Percentiles rank a stretch among this genome's conserved stretches.
Conservation (phyloP, 2,797 vertebrate genomes). For the Channa striata region DNA sequence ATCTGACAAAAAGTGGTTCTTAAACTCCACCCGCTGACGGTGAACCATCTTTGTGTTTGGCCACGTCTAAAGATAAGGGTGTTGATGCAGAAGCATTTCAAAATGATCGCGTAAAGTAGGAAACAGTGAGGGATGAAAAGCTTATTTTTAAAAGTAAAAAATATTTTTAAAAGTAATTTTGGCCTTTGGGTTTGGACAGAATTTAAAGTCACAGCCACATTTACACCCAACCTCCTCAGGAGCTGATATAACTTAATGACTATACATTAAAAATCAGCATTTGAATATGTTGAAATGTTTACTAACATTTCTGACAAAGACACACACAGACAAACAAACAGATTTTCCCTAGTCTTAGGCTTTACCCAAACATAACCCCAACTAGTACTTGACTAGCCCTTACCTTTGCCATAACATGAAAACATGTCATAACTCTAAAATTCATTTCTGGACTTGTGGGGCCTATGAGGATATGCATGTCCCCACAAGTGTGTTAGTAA, state of each 20-base stretch:
- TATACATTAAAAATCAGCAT: neutral
- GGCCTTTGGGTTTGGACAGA: constrained; percentile 10
- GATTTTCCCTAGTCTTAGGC: too few relatives aligned
- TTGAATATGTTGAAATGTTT: constrained; percentile 1
- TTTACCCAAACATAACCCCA: too few relatives aligned
- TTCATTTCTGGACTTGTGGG: too few relatives aligned
- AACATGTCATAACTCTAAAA: too few relatives aligned
- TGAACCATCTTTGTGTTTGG: neutral
- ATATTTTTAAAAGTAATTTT: neutral
- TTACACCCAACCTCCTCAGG: too few relatives aligned
- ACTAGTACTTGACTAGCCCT: too few relatives aligned
- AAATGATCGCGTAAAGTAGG: neutral
- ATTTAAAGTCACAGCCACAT: neutral
- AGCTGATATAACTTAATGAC: neutral
- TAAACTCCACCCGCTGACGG: neutral
- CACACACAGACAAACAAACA: constrained; percentile 8
- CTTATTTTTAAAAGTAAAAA: neutral
- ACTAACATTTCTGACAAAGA: neutral
- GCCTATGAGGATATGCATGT: too few relatives aligned
- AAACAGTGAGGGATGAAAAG: too few relatives aligned
- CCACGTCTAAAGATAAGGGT: too few relatives aligned
- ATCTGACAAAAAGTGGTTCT: neutral
- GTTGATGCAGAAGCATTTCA: too few relatives aligned
- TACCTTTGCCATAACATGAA: too few relatives aligned
- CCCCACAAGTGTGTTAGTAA: too few relatives aligned